These are phyloP conservation scores for Bombyx mandarina DNA, from an alignment of 1,140 invertebrate genomes.

Conservation along the genomic window DNA sequence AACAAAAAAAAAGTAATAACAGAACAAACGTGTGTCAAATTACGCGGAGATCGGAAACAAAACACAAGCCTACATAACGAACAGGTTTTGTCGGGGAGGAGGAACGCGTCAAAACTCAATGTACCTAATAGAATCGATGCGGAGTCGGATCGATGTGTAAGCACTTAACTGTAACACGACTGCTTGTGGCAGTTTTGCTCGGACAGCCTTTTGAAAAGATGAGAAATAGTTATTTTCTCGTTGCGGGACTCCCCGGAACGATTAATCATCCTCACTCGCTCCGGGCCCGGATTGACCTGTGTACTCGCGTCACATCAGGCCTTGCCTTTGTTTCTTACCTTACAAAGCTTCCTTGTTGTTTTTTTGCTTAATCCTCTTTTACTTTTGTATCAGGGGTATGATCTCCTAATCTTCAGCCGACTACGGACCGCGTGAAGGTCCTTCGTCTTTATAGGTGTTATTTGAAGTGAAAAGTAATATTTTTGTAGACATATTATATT, in stretches of 20 bases:
- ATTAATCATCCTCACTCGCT: constrained; percentile 48
- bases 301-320: constrained; percentile 27
- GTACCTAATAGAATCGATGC: constrained; percentile 24
- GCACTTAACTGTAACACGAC: constrained; percentile 31
- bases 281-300: constrained; percentile 40
- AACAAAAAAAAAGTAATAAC: too few species aligned
- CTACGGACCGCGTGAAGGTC: too few species aligned
- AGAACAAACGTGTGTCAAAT: too few species aligned
- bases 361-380: too few species aligned
- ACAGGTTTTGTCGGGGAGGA: not conserved
- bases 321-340: constrained; percentile 24
- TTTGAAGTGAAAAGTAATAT: too few species aligned
- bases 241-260: constrained; percentile 30
- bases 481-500: too few species aligned
- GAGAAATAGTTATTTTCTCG: constrained; percentile 56
- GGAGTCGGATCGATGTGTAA: constrained; percentile 30
- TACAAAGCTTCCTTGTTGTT: too few species aligned
- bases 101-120: constrained; percentile 13
- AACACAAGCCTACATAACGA: too few species aligned
- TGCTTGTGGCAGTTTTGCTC: constrained; percentile 37
- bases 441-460: too few species aligned
- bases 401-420: too few species aligned
- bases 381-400: too few species aligned
- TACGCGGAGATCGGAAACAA: too few species aligned
- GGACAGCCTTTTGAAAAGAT: constrained; percentile 43